phyloP scores from a whole-genome alignment of 2,888 invertebrate species.

The Drosophila sordidapex region DNA sequence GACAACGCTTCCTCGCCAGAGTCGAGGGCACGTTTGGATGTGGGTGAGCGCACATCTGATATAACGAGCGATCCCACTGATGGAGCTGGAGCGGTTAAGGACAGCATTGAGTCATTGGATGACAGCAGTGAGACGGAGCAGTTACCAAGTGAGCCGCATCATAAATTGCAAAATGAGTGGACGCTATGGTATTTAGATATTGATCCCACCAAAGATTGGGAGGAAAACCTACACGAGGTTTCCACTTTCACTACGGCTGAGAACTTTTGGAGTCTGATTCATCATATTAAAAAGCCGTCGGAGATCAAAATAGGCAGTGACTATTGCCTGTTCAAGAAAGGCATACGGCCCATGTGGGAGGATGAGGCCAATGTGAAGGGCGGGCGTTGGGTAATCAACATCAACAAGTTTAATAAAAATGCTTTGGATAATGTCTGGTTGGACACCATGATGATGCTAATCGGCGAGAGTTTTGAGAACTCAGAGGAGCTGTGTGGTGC shows the following conservation, averaged over 20 bases:
- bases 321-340: constrained; percentile 91
- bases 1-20: constrained; percentile 23
- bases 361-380: constrained; percentile 92
- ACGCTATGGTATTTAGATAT: constrained; percentile 98
- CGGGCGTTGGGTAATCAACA: constrained; percentile 92
- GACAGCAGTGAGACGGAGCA: constrained; percentile 16
- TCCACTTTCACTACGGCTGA: constrained; percentile 97
- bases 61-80: not conserved
- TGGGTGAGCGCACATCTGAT: constrained; percentile 19
- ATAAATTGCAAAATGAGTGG: constrained; percentile 97
- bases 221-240: constrained; percentile 95
- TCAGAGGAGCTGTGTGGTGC: constrained; percentile 97
- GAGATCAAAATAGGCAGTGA: constrained; percentile 91
- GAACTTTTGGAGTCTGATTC: constrained; percentile 98
- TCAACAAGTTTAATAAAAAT: constrained; percentile 89
- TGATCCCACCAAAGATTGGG: constrained; percentile 93
- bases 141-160: constrained; percentile 89
- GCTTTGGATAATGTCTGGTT: constrained; percentile 92
- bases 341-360: constrained; percentile 94
- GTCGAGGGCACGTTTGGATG: constrained; percentile 36
- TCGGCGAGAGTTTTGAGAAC: constrained; percentile 97
- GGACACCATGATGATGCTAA: constrained; percentile 92
- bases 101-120: not conserved
- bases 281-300: constrained; percentile 92
- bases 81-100: constrained; percentile 1